Evolutionary conservation across 2,888 invertebrate species (phyloP).

Genomic region (Troides helena): DNA sequence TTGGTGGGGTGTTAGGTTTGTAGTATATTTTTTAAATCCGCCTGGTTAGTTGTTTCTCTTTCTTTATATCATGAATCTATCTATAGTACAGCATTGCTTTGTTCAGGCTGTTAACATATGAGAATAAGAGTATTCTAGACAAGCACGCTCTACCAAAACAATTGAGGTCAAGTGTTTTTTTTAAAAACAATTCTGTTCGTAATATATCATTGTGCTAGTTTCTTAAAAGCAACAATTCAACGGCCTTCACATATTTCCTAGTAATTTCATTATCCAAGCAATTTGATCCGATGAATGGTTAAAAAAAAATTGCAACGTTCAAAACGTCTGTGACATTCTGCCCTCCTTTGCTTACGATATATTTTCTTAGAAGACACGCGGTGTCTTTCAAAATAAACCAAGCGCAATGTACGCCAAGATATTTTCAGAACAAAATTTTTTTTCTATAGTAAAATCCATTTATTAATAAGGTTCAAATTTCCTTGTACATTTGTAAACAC

Average conservation of each 20-base stretch:
- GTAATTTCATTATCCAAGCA: slow-evolving; percentile 34
- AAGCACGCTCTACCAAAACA: too few species aligned
- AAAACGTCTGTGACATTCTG: slow-evolving; percentile 29
- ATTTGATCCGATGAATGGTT: slow-evolving; percentile 36
- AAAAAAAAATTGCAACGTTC: slow-evolving; percentile 34
- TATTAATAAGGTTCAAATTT: slow-evolving; percentile 31
- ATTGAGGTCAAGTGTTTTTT: too few species aligned
- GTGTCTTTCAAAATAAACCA: slow-evolving; percentile 31
- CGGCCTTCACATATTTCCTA: slow-evolving; percentile 30
- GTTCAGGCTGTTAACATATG: too few species aligned
- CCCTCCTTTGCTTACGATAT: slow-evolving; percentile 29
- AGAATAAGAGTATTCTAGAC: too few species aligned
- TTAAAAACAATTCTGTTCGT: background rate
- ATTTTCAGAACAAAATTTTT: background rate
- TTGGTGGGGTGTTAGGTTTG: too few species aligned
- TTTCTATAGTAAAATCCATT: background rate
- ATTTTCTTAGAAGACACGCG: slow-evolving; percentile 33
- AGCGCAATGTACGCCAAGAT: slow-evolving; percentile 8
- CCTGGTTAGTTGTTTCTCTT: too few species aligned
- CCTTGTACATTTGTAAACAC: slow-evolving; percentile 9
- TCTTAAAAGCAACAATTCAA: background rate
- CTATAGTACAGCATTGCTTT: too few species aligned
- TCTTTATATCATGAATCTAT: too few species aligned
- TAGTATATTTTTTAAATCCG: too few species aligned
- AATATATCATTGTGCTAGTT: background rate